Evolutionary conservation across 2,797 vertebrate genomes (phyloP).

Genomic region (Ctenopoma kingsleyae): DNA sequence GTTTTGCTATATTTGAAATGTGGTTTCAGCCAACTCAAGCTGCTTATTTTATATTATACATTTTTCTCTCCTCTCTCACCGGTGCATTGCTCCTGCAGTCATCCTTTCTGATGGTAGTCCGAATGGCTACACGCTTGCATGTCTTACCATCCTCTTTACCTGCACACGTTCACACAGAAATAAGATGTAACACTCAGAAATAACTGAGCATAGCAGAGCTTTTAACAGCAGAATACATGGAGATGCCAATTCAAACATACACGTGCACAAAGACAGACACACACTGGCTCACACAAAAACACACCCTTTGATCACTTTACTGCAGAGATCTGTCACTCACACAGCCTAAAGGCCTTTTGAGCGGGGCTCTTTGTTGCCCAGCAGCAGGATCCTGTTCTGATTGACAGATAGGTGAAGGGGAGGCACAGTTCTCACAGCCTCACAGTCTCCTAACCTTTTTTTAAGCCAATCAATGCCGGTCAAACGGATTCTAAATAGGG

Average conservation of each 20-base stretch:
- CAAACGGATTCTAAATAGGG: conserved; percentile 26
- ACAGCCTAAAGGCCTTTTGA: conserved; percentile 48
- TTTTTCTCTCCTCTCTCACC: conserved; percentile 83
- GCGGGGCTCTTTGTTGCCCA: conserved; percentile 76
- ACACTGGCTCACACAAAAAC: conserved; percentile 18
- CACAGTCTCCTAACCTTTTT: conserved; percentile 56
- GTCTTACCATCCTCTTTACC: conserved; percentile 96
- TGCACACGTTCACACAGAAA: conserved; percentile 66
- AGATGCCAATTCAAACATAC: conserved; percentile 16
- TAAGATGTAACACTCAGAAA: conserved; percentile 25
- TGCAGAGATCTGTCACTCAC: conserved; percentile 52
- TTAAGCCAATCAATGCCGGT: conserved; percentile 43
- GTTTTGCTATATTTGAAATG: background rate
- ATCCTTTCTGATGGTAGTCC: conserved; percentile 94
- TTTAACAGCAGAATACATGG: conserved; percentile 8
- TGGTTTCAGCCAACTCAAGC: background rate
- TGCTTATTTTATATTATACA: background rate
- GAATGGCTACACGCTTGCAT: conserved; percentile 95
- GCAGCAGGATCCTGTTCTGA: conserved; percentile 74
- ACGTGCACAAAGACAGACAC: conserved; percentile 6
- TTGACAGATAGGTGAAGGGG: conserved; percentile 59
- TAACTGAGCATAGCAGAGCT: conserved; percentile 2
- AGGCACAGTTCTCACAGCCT: conserved; percentile 51
- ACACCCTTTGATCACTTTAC: conserved; percentile 39
- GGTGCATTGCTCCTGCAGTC: conserved; percentile 95